Conservation (phyloP, 2,797 vertebrate genomes). For the Anas bernieri region DNA sequence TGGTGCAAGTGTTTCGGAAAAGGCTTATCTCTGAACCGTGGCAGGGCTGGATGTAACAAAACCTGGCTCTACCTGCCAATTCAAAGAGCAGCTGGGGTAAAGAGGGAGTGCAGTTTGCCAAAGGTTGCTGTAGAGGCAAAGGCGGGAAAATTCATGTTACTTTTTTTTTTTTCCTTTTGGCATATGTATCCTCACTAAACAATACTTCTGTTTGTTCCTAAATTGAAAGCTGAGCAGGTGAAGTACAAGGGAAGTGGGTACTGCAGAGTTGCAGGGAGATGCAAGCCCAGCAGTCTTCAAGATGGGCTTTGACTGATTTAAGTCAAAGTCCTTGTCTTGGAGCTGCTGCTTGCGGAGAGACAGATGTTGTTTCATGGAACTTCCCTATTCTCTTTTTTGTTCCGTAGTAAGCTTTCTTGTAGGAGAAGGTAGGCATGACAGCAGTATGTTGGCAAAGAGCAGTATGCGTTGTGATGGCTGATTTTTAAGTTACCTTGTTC, state of each 20-base stretch:
- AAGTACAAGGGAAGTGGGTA: background rate
- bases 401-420: background rate
- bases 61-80: background rate
- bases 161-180: background rate
- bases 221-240: background rate
- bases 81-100: background rate
- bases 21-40: background rate
- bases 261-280: background rate
- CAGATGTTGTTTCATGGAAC: background rate
- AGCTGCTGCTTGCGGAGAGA: background rate
- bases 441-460: background rate
- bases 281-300: background rate
- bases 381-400: background rate
- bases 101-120: background rate
- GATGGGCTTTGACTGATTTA: background rate
- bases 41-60: background rate
- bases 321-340: background rate
- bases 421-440: background rate
- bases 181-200: background rate
- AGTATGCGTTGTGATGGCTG: background rate
- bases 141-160: background rate
- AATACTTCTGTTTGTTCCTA: background rate
- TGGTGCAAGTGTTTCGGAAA: background rate
- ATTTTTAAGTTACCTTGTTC: background rate
- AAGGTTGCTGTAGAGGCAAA: background rate